Conservation (phyloP, 1,140 invertebrate genomes). For the Drosophila obscura region DNA sequence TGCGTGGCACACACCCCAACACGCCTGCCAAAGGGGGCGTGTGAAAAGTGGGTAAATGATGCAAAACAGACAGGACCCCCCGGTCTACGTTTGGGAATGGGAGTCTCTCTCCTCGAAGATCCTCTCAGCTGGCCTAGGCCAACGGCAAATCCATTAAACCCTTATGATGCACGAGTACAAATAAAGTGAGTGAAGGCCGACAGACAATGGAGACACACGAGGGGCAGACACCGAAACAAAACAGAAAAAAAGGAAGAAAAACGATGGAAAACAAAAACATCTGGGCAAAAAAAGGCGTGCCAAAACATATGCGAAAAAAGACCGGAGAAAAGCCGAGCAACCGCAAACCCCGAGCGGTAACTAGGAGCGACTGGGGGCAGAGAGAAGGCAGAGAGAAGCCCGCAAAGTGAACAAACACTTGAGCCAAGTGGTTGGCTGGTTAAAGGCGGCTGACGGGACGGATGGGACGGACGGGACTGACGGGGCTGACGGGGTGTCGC, state of each 20-base stretch:
- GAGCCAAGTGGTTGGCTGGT: conserved; percentile 72
- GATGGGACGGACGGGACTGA: too few species aligned
- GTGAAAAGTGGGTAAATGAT: conserved; percentile 63
- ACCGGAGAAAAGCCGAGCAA: conserved; percentile 17
- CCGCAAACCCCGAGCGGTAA: conserved; percentile 53
- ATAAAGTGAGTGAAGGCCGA: conserved; percentile 74
- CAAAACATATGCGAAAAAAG: conserved; percentile 70
- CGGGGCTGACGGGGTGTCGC: too few species aligned
- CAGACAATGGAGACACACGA: conserved; percentile 55
- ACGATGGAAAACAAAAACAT: conserved; percentile 54
- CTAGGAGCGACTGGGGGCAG: conserved; percentile 26
- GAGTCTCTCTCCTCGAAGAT: not conserved
- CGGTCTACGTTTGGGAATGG: too few species aligned
- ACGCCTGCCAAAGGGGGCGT: conserved; percentile 38
- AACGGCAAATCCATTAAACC: conserved; percentile 77
- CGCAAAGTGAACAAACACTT: conserved; percentile 79
- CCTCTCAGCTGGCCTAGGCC: conserved; percentile 25
- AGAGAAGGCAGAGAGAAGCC: conserved; percentile 38
- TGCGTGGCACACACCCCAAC: conserved; percentile 44
- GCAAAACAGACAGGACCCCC: conserved; percentile 25
- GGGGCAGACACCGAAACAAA: conserved; percentile 4
- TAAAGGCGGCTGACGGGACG: conserved; percentile 41
- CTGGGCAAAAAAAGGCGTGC: conserved; percentile 53
- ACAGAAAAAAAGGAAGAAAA: conserved; percentile 19
- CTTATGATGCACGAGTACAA: conserved; percentile 79